Evolutionary conservation across 2,113 vertebrate species (phyloP).

Genomic region (Pedionomus torquatus): DNA sequence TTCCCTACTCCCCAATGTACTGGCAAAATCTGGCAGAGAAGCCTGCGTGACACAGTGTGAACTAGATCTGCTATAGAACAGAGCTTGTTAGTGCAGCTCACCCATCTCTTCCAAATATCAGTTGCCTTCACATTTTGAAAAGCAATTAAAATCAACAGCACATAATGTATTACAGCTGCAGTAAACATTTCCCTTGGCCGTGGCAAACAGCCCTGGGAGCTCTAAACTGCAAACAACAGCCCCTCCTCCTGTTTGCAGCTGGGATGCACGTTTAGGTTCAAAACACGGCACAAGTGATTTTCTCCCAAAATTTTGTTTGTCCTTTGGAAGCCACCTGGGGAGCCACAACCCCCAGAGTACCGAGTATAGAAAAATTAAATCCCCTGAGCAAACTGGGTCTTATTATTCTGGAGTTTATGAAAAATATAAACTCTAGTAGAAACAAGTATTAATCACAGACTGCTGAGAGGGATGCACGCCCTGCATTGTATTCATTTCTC

Average conservation of each 20-base stretch:
- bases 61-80: neutral
- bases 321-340: neutral
- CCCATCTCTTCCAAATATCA: neutral
- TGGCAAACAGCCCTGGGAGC: neutral
- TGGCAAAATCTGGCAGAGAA: neutral
- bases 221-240: constrained; percentile 44
- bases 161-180: neutral
- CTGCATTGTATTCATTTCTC: neutral
- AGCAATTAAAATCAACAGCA: constrained; percentile 44
- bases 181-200: constrained; percentile 4
- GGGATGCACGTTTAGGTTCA: neutral
- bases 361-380: neutral
- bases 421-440: neutral
- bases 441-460: neutral
- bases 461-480: neutral
- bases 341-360: neutral
- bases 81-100: neutral
- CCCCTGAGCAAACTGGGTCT: neutral
- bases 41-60: neutral
- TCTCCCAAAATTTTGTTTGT: neutral
- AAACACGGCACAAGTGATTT: neutral
- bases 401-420: neutral
- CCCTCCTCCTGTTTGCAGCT: constrained; percentile 34
- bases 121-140: constrained; percentile 55
- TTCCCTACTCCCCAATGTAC: neutral